A percentile compares a stretch with the other conserved stretches of the same genome.
Conservation (phyloP, 1,140 invertebrate genomes). For the Lasioglossum albipes region DNA sequence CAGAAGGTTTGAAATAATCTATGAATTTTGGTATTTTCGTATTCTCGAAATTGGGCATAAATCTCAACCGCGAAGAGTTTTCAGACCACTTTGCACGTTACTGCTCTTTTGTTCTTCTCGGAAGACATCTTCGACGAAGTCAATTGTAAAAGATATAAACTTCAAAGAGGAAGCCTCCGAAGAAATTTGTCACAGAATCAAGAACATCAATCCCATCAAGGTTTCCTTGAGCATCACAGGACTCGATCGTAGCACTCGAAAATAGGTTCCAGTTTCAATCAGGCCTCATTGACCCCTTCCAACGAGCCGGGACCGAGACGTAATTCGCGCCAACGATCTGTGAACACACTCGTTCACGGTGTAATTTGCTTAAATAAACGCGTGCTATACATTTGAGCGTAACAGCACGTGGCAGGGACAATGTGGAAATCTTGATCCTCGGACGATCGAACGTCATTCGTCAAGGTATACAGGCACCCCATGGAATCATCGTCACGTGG, state of each 20-base stretch:
- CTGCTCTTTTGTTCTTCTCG: no score
- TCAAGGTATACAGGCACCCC: slow-evolving; percentile 37
- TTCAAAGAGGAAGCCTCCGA: no score
- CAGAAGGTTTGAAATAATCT: no score
- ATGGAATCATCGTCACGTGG: slow-evolving; percentile 26
- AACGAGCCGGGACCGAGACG: not conserved
- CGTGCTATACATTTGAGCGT: slow-evolving; percentile 21
- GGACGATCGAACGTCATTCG: slow-evolving; percentile 37
- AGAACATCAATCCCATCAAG: no score
- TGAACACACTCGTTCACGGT: slow-evolving; percentile 19
- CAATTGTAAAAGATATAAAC: no score
- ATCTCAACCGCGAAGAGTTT: no score
- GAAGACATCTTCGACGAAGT: no score
- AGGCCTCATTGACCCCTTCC: not conserved
- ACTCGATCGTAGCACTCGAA: not conserved
- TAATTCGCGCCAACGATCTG: slow-evolving; percentile 12
- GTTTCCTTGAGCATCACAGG: no score
- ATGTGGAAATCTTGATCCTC: slow-evolving; percentile 26
- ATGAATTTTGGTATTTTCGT: no score
- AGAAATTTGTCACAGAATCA: no score
- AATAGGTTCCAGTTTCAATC: not conserved
- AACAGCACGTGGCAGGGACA: slow-evolving; percentile 40
- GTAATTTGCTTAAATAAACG: slow-evolving; percentile 2
- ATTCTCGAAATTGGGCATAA: no score
- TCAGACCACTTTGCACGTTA: no score